Conservation (phyloP, 2,888 invertebrate genomes). For the Caenorhabditis imperialis region DNA sequence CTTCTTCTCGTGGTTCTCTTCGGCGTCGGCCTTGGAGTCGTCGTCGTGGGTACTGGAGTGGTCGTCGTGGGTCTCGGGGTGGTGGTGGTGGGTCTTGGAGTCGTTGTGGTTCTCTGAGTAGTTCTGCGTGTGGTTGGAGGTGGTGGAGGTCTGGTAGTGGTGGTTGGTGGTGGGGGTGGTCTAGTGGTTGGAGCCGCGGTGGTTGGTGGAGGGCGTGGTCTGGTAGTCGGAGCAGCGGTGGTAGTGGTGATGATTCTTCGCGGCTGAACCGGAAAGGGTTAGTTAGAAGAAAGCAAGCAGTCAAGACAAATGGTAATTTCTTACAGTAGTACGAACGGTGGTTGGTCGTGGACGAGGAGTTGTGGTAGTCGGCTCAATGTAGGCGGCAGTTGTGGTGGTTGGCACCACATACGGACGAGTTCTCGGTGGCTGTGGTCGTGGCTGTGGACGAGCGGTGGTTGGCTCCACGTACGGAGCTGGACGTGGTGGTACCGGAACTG, state of each 20-base stretch:
- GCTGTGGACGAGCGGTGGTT: slow-evolving; percentile 30
- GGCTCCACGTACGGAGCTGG: slow-evolving; percentile 38
- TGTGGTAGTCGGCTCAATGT: slow-evolving; percentile 38
- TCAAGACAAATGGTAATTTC: slow-evolving; percentile 17
- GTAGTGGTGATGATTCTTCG: slow-evolving; percentile 33
- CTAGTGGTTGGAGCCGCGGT: not conserved
- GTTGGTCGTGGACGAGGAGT: slow-evolving; percentile 45
- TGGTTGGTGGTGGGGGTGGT: slow-evolving; percentile 20
- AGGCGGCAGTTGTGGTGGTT: slow-evolving; percentile 23
- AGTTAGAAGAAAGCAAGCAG: slow-evolving; percentile 9
- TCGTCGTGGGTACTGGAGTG: slow-evolving; percentile 13
- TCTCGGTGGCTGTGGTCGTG: slow-evolving; percentile 44
- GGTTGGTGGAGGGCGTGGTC: slow-evolving; percentile 2
- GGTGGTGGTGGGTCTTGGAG: slow-evolving; percentile 18
- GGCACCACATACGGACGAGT: slow-evolving; percentile 34
- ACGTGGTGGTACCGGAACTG: slow-evolving; percentile 8
- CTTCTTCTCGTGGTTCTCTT: slow-evolving; percentile 6
- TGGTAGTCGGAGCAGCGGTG: slow-evolving; percentile 23
- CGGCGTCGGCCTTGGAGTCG: slow-evolving; percentile 28
- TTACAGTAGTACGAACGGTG: slow-evolving; percentile 33
- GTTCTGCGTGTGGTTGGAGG: not conserved
- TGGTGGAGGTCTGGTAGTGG: slow-evolving; percentile 26
- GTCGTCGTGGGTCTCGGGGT: slow-evolving; percentile 36
- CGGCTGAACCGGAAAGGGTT: no score
- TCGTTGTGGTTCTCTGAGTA: slow-evolving; percentile 8